Base-by-base conservation (phyloP, 2,113 vertebrate genomes). In the cattle (Bos taurus) region DNA sequence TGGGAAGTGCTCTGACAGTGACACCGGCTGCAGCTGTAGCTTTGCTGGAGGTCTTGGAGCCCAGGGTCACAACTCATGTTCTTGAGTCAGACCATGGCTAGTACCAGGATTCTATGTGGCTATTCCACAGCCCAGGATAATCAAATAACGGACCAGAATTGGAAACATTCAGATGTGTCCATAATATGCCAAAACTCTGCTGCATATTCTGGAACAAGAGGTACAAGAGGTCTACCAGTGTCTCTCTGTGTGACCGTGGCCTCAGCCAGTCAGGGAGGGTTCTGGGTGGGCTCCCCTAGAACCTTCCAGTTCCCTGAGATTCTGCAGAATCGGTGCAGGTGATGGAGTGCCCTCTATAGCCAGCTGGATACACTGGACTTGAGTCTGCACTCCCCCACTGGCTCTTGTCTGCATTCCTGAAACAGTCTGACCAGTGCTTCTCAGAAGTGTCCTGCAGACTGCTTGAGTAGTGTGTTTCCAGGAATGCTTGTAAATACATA, bases 321-420 rank as follows among this genome's bases (percentile, higher is more conserved):
- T 86, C n/a, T 7, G 59, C 81, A 96, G 94, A 80, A 30, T 28
- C 10, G 36, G 23, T 3, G 52, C 9, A 21, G 30, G 62, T 62
- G 26, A 19, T 15, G 6, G 56, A 84, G 43, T 6, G 0, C 50
- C 43, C 59, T 67, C 59, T 48, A 25, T 17, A 46, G 87, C 6
- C 36, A 16, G 0, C 5, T 5, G 2, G 57, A 64, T 40, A 56
- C n/a, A 0, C 0, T 19, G 3, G 46, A 64, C 46, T 43, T 4
- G 19, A 82, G 83, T 43, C n/a, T 46, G 43, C 7, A 11, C 7
- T 21, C 12, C 19, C 25, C 7, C 5, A 2, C 3, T 3, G 7
- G 26, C 9, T 21, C 50, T 59, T 12, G n/a, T 54, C 28, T 40
- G 62, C 33, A 23, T 80, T 84, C 74, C 64, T 33, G 30, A 36